Conservation (phyloP, 30 jellyfish, hydroid and myxozoan genomes). For the Pelagia noctiluca region DNA sequence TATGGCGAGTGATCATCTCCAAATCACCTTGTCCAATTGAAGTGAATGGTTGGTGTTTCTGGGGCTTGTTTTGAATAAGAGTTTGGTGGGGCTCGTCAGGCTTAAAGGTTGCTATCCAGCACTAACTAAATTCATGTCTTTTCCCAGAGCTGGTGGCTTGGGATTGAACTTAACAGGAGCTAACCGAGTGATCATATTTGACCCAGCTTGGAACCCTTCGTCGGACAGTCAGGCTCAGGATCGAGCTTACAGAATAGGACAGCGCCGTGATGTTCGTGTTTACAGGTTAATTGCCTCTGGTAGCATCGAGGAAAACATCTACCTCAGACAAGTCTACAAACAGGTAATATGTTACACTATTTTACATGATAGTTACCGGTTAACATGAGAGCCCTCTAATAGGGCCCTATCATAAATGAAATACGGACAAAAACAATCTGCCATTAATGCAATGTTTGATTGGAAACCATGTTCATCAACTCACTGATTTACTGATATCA, state of each 20-base stretch:
- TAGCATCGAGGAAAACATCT: conserved; percentile 83
- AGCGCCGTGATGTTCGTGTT: conserved; percentile 81
- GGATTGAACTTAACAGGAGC: conserved; percentile 94
- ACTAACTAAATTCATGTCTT: background rate
- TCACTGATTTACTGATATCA: too few species aligned
- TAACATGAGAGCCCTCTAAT: background rate
- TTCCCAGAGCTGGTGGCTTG: conserved; percentile 81
- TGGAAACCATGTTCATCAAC: background rate
- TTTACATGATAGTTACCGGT: background rate
- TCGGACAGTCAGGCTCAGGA: conserved; percentile 88
- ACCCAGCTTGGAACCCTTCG: conserved; percentile 93
- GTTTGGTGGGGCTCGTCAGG: too few species aligned
- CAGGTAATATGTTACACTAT: conserved; percentile 45
- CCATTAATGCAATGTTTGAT: background rate
- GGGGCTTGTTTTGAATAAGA: too few species aligned
- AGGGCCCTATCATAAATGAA: background rate
- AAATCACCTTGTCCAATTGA: too few species aligned
- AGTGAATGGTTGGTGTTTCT: too few species aligned
- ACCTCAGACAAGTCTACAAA: conserved; percentile 81
- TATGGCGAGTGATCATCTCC: too few species aligned
- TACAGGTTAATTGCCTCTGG: conserved; percentile 85
- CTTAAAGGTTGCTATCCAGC: too few species aligned
- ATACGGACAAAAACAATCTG: background rate
- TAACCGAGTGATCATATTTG: conserved; percentile 76
- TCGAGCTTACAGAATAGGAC: conserved; percentile 94